Conservation (phyloP, 2,113 vertebrate genomes). For the Phyllostomus hastatus region DNA sequence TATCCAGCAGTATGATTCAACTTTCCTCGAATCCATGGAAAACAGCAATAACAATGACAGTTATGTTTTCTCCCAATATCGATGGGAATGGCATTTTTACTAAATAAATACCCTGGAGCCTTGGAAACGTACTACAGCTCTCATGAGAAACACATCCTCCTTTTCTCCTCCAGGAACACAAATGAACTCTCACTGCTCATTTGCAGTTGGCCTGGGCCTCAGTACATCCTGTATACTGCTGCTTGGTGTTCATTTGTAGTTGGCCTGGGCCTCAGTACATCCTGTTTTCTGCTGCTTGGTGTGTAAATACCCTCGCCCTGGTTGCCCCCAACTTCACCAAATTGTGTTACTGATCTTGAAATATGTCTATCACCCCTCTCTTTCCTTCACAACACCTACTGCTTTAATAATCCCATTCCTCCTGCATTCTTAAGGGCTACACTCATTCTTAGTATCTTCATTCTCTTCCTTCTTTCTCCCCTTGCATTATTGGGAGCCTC, state of each 20-base stretch:
- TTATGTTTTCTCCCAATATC: neutral
- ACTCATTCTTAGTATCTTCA: neutral
- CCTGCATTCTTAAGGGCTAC: neutral
- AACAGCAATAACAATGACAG: neutral
- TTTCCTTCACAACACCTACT: neutral
- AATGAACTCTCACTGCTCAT: no score
- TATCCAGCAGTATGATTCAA: neutral
- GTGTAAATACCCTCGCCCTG: neutral
- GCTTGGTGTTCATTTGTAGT: no score
- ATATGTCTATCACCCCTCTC: neutral
- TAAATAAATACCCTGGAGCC: neutral
- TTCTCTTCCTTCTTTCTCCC: neutral
- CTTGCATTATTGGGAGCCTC: neutral
- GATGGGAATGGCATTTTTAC: neutral
- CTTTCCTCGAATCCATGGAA: neutral
- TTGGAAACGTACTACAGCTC: neutral
- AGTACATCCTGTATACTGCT: neutral
- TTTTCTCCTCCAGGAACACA: rapidly evolving
- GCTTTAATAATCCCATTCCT: neutral
- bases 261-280: neutral
- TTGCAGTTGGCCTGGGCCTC: neutral
- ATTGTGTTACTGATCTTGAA: neutral
- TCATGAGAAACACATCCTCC: neutral
- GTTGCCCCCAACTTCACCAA: neutral
- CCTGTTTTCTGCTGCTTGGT: neutral